Evolutionary conservation across 1,140 invertebrate species (phyloP), one percentile per base, ranked within the genome.

Genomic region (Lepidurus packardi): DNA sequence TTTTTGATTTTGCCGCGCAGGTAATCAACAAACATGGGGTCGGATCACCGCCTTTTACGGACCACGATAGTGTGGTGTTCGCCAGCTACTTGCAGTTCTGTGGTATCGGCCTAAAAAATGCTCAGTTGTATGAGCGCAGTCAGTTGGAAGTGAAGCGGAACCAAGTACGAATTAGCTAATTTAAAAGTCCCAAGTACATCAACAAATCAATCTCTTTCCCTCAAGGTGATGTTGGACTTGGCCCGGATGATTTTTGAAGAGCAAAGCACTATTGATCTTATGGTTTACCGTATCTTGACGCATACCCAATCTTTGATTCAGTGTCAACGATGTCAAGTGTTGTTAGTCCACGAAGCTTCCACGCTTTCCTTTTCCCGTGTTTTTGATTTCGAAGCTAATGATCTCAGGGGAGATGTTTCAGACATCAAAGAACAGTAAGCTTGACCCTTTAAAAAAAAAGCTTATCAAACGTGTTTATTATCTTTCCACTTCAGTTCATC

Each of bases 211-310:
- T 43, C 79, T 21, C 65, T 13, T 82, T 76, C 21, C 73, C 79
- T 82, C 21, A 81, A 92, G 91, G 95, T 98, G 75, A 87, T 98
- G 13, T 86, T 98, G 78, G 95, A 98, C 85, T 86, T 98, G 82
- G 96, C 95, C 4, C 88, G 95, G 81, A 96, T 97, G 91, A 95
- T 98, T 82, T 98, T 98, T 84, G 95, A 97, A 84, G 95, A 98
- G 85, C 96, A 98, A 86, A 96, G 93, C 85, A 97, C 95, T 81
- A 95, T 98, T 81, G 95, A 97, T 83, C 93, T 94, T 84, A 94
- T 97, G 88, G 95, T 98, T 79, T 91, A 95, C 81, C 90, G 96
- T 85, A 98, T 98, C 84, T 88, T 98, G 82, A 94, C 94, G 47
- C 95, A 98, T 85, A 97, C 94, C 53, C 94, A 97, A 85, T 95